Conservation (phyloP, 2,888 invertebrate genomes). For the Harpalus rubripes region DNA sequence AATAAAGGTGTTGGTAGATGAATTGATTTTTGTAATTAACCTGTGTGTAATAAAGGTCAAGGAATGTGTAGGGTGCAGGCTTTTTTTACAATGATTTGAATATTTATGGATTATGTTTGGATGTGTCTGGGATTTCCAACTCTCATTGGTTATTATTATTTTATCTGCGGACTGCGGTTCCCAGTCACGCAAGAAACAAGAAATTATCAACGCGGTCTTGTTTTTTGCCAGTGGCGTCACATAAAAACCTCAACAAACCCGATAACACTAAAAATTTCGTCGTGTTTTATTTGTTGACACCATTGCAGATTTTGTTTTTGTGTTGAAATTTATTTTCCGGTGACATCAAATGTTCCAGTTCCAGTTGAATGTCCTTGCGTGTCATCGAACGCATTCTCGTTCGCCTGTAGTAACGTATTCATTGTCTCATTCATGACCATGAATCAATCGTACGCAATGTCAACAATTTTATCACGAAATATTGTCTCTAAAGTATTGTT, state of each 20-base stretch:
- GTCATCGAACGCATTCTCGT: conserved; percentile 40
- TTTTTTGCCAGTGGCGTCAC: conserved; percentile 53
- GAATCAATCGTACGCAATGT: conserved; percentile 8
- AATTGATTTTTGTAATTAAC: conserved; percentile 39
- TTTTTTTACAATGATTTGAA: conserved; percentile 31
- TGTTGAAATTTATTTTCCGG: conserved; percentile 40
- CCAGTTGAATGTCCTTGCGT: conserved; percentile 50
- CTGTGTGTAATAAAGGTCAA: conserved; percentile 22
- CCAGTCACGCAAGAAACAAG: conserved; percentile 49
- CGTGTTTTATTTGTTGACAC: not conserved
- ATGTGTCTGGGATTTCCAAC: conserved; percentile 45
- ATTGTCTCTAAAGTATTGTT: not conserved
- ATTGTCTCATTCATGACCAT: conserved; percentile 29
- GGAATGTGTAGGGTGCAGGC: conserved; percentile 29
- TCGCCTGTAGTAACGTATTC: not conserved
- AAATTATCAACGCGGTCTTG: conserved; percentile 57
- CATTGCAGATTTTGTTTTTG: not conserved
- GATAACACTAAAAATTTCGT: conserved; percentile 4
- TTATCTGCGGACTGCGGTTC: conserved; percentile 48
- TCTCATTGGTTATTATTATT: conserved; percentile 30
- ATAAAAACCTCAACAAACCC: conserved; percentile 14
- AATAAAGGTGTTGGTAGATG: conserved; percentile 49
- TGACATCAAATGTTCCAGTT: conserved; percentile 10
- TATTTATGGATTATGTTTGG: conserved; percentile 25
- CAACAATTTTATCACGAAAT: conserved; percentile 11